Evolutionary conservation across 2,113 vertebrate species (phyloP).

Genomic region (Gavia stellata): DNA sequence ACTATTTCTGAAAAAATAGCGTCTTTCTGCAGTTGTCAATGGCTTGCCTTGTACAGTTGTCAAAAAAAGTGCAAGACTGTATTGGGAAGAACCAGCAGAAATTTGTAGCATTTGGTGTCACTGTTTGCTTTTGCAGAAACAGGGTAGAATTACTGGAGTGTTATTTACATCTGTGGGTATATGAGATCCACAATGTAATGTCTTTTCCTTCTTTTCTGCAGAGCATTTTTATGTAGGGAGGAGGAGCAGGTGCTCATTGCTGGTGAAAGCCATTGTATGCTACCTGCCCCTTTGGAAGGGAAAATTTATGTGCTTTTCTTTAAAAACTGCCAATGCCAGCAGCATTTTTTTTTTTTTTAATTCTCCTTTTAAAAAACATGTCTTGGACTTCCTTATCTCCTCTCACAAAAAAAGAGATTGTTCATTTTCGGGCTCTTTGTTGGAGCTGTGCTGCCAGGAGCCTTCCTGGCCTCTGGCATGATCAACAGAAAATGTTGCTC

Average conservation of each 20-base stretch:
- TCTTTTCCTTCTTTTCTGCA: not conserved
- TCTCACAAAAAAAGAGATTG: not conserved
- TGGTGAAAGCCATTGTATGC: not conserved
- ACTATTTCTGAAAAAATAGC: not conserved
- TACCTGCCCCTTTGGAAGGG: not conserved
- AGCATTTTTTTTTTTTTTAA: not conserved
- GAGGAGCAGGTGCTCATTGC: not conserved
- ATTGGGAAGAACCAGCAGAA: not conserved
- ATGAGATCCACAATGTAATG: not conserved
- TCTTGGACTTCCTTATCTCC: not conserved
- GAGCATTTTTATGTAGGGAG: not conserved
- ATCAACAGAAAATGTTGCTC: constrained; percentile 4
- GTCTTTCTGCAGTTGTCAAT: not conserved
- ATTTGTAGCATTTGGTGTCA: not conserved
- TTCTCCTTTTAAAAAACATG: not conserved
- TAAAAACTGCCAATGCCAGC: not conserved
- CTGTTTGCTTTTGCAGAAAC: not conserved
- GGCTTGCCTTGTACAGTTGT: not conserved
- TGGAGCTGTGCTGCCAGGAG: not conserved
- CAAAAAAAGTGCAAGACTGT: not conserved
- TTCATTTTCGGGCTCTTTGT: not conserved
- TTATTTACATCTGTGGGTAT: not conserved
- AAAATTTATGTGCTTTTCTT: not conserved
- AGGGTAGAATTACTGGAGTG: not conserved
- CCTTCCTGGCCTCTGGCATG: constrained; percentile 39